Evolutionary conservation across 2,888 invertebrate genomes (phyloP).

Genomic region (Thymelicus sylvestris): DNA sequence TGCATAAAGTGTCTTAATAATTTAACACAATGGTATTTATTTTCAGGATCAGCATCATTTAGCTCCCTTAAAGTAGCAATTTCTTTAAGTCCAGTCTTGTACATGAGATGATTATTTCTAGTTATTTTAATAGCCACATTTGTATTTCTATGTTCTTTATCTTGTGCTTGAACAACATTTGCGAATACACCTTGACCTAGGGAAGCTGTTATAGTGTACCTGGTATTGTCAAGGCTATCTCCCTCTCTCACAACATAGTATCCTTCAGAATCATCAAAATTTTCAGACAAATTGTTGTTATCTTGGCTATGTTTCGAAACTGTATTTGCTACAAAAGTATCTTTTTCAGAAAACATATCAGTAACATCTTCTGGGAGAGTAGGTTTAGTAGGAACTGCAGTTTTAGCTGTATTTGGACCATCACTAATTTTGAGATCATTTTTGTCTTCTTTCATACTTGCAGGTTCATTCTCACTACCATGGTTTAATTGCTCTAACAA

Average conservation of each 20-base stretch:
- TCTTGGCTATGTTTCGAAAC: slow-evolving; percentile 54
- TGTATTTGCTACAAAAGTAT: slow-evolving; percentile 90
- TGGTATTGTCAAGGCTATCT: slow-evolving; percentile 90
- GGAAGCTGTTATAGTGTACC: slow-evolving; percentile 97
- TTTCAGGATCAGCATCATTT: slow-evolving; percentile 97
- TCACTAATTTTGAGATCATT: slow-evolving; percentile 37
- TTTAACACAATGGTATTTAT: slow-evolving; percentile 97
- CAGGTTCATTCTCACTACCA: slow-evolving; percentile 44
- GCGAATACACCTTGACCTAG: slow-evolving; percentile 99
- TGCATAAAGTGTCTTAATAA: slow-evolving; percentile 96
- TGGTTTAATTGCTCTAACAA: slow-evolving; percentile 86
- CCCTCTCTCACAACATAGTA: slow-evolving; percentile 98
- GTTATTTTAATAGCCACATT: slow-evolving; percentile 99
- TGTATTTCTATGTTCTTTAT: slow-evolving; percentile 91
- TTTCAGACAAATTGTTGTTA: slow-evolving; percentile 90
- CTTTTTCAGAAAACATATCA: slow-evolving; percentile 97
- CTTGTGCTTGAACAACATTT: slow-evolving; percentile 97
- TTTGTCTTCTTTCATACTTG: slow-evolving; percentile 42
- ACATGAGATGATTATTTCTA: slow-evolving; percentile 99
- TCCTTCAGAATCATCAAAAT: slow-evolving; percentile 99
- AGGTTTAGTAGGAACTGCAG: slow-evolving; percentile 12
- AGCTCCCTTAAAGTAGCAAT: slow-evolving; percentile 95
- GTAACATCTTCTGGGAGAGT: slow-evolving; percentile 79
- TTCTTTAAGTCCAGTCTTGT: slow-evolving; percentile 98
- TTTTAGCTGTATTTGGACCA: slow-evolving; percentile 38